phyloP scores from a whole-genome alignment of 2,113 vertebrate genomes.

The Hystrix brachyura region DNA sequence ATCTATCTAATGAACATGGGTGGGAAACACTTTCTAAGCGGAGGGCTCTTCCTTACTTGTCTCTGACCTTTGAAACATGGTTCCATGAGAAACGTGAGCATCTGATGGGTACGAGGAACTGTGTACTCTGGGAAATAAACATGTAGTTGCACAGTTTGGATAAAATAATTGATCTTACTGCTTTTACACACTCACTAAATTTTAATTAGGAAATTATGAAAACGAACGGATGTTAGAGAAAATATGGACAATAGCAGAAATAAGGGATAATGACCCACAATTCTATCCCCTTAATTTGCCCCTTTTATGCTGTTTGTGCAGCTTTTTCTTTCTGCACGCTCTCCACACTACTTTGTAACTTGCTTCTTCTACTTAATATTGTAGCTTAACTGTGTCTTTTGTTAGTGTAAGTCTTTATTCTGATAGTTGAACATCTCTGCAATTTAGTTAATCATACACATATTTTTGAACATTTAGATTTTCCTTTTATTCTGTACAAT shows the following conservation, averaged over 20 bases:
- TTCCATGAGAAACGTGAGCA: neutral
- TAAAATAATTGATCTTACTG: neutral
- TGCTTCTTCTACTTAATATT: neutral
- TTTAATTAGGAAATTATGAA: conserved; percentile 49
- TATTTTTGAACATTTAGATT: neutral
- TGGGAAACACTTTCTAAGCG: conserved; percentile 47
- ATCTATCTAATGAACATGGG: conserved; percentile 60
- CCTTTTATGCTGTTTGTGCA: neutral
- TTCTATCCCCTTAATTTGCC: neutral
- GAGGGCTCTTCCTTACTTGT: neutral
- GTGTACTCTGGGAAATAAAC: neutral
- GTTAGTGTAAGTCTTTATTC: neutral
- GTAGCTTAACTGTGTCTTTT: neutral
- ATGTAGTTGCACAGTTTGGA: neutral
- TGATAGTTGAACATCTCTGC: neutral
- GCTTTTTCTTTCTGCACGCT: neutral
- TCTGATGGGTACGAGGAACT: neutral
- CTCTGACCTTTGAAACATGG: conserved; percentile 7
- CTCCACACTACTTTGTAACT: neutral
- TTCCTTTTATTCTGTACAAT: neutral
- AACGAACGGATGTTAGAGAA: conserved; percentile 10
- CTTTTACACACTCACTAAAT: neutral
- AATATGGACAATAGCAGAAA: conserved; percentile 1
- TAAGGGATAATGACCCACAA: neutral
- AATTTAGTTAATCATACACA: neutral